Base-by-base conservation (phyloP, 2,797 vertebrate genomes). In the Sebastes hubbsi region DNA sequence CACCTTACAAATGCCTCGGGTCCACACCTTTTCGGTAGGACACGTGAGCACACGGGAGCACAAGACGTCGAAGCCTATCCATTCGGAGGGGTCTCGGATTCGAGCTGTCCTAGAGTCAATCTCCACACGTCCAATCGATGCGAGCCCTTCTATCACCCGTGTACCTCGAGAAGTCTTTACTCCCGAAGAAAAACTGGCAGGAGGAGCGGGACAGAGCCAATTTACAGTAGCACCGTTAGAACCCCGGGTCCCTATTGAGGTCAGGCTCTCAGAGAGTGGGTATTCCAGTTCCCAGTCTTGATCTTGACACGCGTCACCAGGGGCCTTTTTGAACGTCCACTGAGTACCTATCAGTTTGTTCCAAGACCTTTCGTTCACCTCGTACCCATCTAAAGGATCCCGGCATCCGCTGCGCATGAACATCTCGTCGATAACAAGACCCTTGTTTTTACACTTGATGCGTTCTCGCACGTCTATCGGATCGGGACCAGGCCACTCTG, bases 391-490 rank as follows among this genome's bases (percentile, higher is more conserved):
- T 4, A 77, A 27, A 0, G 73, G 80, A 54, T 86, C 84, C 7
- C 73, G 27, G 3, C 16, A 6, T 18, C 84, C 80, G 1, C 0
- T 1, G 9, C 77, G 72, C 72, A 86, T 73, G 32, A 86, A 86
- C 80, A 83, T 80, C 0, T 52, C 29, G 0, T 52, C 27, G 27
- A 86, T 18, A 0, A 80, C 84, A 0, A 2, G 0, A 4, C 6
- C 13, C 70, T 70, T 86, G 14, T 4, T 14, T n/a, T 58, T 80
- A 29, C 84, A 86, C 27, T 73, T 63, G 34, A 86, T 65, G 29
- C 30, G 76, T 6, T 22, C 14, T 6, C n/a, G n/a, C 8, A 1
- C 13, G 1, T 49, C 32, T 14, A 82, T 58, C 4, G 3, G 25
- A 1, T 60, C 63, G 2, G 80, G 80, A 3, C 0, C 7, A 1